Base-by-base conservation (phyloP, 2,888 invertebrate genomes). In the Drosophila anomalata region DNA sequence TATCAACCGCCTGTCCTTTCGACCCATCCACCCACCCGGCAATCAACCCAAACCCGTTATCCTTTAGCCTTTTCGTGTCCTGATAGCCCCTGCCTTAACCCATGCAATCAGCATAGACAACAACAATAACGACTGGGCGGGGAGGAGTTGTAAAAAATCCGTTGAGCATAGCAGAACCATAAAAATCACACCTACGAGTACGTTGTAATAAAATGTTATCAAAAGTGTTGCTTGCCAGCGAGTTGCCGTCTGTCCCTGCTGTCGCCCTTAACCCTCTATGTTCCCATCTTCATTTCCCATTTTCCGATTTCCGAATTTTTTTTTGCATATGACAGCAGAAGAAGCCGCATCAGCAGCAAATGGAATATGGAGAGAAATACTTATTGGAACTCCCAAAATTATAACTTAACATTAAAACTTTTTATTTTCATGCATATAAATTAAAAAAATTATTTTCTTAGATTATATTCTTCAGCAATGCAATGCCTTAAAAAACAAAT, bases 151-250 rank as follows among this genome's bases (percentile, higher is more conserved):
- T 56, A 77, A 63, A 60, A 77, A 87, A 83, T 79, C 71, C 88
- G 86, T 85, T 79, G 88, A 87, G 82, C 80, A 88, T 76, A 76
- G 89, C 77, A 88, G 83, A 88, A 81, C 77, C 90, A 82, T 89
- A 88, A 89, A 89, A 89, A 89, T 89, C 89, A 89, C 88, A 89
- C 88, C 88, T 89, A 80, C 89, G 79, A 79, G 75, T 79, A 77
- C 88, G 75, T 76, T 85, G 87, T 79, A 89, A 89, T 89, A 89
- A 89, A 89, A 88, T 80, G 82, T 88, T 84, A 88, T 84, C 88
- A 87, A 84, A 88, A 86, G 84, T 88, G 87, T 87, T 85, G 83
- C 83, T 76, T 44, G 86, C 63, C 79, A 73, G 65, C 78, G 55
- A 56, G 65, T 57, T 72, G 33, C 70, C 61, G 67, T 65, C 65